phyloP scores from a whole-genome alignment of 2,797 vertebrate species.

The Sebastes steindachneri region DNA sequence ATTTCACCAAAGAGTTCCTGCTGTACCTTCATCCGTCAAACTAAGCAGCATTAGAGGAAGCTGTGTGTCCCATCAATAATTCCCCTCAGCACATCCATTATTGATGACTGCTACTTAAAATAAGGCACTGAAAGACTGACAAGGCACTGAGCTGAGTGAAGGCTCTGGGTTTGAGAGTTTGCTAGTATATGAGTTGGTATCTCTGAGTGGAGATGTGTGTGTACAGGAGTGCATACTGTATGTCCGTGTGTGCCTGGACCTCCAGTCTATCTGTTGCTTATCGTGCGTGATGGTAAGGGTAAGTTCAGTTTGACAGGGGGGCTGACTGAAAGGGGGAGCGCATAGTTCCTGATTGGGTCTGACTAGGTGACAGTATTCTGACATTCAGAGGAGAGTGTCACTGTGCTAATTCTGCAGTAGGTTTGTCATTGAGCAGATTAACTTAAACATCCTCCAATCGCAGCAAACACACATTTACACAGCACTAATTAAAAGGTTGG shows the following conservation, averaged over 20 bases:
- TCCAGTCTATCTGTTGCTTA: neutral
- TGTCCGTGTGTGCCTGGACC: neutral
- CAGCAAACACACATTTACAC: neutral
- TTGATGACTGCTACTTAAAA: constrained; percentile 81
- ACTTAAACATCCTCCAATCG: neutral
- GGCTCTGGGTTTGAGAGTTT: constrained; percentile 32
- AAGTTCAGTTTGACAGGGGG: constrained; percentile 30
- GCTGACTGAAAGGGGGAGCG: neutral
- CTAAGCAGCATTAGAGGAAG: constrained; percentile 79
- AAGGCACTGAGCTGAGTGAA: constrained; percentile 66
- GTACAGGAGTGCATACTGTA: neutral
- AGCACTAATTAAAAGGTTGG: neutral
- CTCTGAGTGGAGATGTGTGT: neutral
- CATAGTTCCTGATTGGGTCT: constrained; percentile 2
- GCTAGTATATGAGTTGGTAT: neutral
- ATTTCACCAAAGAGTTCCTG: constrained; percentile 64
- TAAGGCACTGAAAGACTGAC: constrained; percentile 76
- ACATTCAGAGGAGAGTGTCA: neutral
- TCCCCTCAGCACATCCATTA: constrained; percentile 77
- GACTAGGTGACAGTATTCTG: neutral
- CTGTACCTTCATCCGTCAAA: constrained; percentile 75
- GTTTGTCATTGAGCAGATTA: neutral
- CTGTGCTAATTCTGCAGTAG: neutral
- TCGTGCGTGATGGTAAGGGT: constrained; percentile 28
- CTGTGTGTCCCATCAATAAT: constrained; percentile 82